phyloP scores from a whole-genome alignment of 2,888 invertebrate species.

The Cacoxenus indagator region DNA sequence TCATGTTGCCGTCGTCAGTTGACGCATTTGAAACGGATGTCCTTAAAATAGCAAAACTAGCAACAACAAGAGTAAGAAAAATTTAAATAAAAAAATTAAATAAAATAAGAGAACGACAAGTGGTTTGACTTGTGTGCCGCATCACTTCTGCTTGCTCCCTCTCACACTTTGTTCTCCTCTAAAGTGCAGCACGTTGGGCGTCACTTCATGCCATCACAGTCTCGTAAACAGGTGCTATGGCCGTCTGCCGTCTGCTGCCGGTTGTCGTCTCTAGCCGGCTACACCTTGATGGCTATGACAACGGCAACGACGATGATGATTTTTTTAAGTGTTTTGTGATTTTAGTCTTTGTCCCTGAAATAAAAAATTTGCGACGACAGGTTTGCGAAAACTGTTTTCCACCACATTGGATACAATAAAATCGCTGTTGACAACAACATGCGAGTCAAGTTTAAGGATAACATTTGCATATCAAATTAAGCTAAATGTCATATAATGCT shows the following conservation, averaged over 20 bases:
- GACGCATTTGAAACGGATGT: slow-evolving; percentile 52
- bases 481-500: slow-evolving; percentile 31
- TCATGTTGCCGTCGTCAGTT: no score
- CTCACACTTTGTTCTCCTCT: no score
- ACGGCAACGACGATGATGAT: slow-evolving; percentile 5
- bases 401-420: no score
- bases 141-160: no score
- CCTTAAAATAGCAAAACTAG: slow-evolving; percentile 36
- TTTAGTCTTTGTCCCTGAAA: no score
- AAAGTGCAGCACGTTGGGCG: background rate
- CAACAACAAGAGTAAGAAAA: slow-evolving; percentile 12
- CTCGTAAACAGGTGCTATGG: background rate
- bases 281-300: background rate
- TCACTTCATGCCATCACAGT: background rate
- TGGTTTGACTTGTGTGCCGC: background rate
- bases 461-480: slow-evolving; percentile 56
- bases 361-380: slow-evolving; percentile 16
- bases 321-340: no score
- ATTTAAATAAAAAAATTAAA: no score
- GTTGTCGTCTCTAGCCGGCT: slow-evolving; percentile 43
- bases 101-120: slow-evolving; percentile 5
- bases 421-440: no score
- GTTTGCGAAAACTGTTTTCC: slow-evolving; percentile 29
- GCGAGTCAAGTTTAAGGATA: slow-evolving; percentile 48
- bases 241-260: slow-evolving; percentile 29